These are phyloP conservation scores for Sebastes matsubarae DNA, from an alignment of 2,797 vertebrate species.

Conservation along the genomic window DNA sequence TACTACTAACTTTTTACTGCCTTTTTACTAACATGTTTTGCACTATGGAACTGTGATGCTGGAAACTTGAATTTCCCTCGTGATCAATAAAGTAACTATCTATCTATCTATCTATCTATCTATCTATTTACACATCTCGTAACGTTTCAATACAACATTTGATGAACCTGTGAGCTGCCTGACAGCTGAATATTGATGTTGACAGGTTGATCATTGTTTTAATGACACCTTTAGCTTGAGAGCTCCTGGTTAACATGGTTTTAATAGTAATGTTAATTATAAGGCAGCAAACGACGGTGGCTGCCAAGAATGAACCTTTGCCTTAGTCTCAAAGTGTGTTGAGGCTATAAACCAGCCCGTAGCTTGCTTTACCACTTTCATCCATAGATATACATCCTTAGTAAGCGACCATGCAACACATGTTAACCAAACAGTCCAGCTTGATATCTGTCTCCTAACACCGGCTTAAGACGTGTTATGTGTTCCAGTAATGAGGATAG, in stretches of 20 bases:
- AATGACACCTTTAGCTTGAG: neutral
- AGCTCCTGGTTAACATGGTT: too few relatives aligned
- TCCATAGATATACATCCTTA: neutral
- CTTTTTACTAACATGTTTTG: too few relatives aligned
- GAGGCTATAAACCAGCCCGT: neutral
- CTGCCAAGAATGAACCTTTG: neutral
- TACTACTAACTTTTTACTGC: too few relatives aligned
- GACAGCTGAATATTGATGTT: neutral
- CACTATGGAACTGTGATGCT: too few relatives aligned
- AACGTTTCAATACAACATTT: too few relatives aligned
- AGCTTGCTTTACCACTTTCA: neutral
- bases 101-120: too few relatives aligned
- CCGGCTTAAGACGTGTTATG: too few relatives aligned
- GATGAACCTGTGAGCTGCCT: neutral
- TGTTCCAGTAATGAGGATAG: neutral
- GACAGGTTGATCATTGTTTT: neutral
- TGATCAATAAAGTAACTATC: too few relatives aligned
- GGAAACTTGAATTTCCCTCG: too few relatives aligned
- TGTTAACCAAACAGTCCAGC: fast-evolving
- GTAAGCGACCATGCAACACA: fast-evolving
- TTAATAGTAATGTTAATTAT: too few relatives aligned
- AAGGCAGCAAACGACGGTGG: neutral
- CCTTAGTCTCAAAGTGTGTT: neutral
- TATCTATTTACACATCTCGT: too few relatives aligned
- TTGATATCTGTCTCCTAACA: neutral